Conservation (phyloP, 2,888 invertebrate species). For the Taenaris catops region DNA sequence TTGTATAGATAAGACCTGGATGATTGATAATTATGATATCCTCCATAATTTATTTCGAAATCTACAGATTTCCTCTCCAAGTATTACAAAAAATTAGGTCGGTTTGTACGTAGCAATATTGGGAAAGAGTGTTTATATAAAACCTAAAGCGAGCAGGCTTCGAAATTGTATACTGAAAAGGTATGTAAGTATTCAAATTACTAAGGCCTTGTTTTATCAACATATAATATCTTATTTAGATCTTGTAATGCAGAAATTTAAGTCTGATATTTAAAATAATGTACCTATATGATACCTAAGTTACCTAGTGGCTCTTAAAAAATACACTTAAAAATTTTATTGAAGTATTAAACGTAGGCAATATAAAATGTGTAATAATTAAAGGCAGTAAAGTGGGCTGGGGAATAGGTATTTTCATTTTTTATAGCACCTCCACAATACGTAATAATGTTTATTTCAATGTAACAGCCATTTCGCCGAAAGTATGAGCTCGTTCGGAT, state of each 20-base stretch:
- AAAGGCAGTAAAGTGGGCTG: constrained; percentile 50
- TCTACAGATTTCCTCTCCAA: no score
- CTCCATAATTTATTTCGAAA: no score
- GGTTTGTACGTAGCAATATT: no score
- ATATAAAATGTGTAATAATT: constrained; percentile 46
- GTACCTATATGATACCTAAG: not conserved
- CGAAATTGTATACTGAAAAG: no score
- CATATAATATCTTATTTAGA: not conserved
- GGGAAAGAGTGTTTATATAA: no score
- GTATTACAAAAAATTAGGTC: no score
- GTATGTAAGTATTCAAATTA: no score
- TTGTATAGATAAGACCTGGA: no score
- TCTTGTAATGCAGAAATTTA: no score
- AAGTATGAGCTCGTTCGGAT: constrained; percentile 15
- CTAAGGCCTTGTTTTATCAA: no score
- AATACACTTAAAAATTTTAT: constrained; percentile 32
- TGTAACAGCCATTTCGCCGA: constrained; percentile 13
- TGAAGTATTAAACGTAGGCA: constrained; percentile 38
- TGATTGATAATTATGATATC: no score
- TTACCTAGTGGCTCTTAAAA: constrained; percentile 21
- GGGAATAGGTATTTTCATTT: constrained; percentile 54
- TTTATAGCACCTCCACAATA: constrained; percentile 46
- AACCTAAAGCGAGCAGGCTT: no score
- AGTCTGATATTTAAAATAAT: not conserved
- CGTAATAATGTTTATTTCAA: constrained; percentile 29